Base-by-base conservation (phyloP, 2,113 vertebrate species). In the Notothenia rossii region DNA sequence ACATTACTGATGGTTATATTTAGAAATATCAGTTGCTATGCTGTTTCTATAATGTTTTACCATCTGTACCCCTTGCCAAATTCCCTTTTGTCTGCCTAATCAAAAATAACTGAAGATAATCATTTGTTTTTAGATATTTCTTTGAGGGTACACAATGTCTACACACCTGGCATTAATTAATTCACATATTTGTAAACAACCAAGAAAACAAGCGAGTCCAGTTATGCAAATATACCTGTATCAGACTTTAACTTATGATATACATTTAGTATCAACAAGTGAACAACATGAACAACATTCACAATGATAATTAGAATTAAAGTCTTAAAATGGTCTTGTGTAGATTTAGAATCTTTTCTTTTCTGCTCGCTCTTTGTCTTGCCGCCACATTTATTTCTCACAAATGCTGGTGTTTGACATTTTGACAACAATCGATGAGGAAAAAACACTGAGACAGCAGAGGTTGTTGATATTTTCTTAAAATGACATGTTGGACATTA, bases 161-260 rank as follows among this genome's bases (percentile, higher is more conserved):
- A 46, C 53, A 59, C 25, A 58, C 10, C 22, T 63, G 20, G 58
- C 62, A 60, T 18, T 9, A 53, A 12, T 80, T 48, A 49, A 58
- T 77, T 55, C 25, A 77, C 22, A 3, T 50, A 14, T 74, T 78
- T 60, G 29, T 22, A 72, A 54, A 62, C 36, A 60, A 72, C 48
- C 12, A n/a, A 62, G 70, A 77, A 54, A 59, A 49, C n/a, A 68
- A 67, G 10, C 22, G 9, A 33, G 8, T 49, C 46, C 17, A 56
- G 4, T 64, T 46, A 51, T n/a, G 3, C 11, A 8, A 36, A 54
- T 12, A 60, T 75, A 53, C 74, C 56, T 83, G 78, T 3, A 51
- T 10, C n/a, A 33, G 9, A n/a, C 3, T 56, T 10, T 50, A 13
- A 64, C 45, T 3, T 56, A 22, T 70, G 2, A 70, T 40, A 18